These are phyloP conservation scores for Sarcophaga peregrina DNA, from an alignment of 1,140 invertebrate genomes.

Conservation along the genomic window DNA sequence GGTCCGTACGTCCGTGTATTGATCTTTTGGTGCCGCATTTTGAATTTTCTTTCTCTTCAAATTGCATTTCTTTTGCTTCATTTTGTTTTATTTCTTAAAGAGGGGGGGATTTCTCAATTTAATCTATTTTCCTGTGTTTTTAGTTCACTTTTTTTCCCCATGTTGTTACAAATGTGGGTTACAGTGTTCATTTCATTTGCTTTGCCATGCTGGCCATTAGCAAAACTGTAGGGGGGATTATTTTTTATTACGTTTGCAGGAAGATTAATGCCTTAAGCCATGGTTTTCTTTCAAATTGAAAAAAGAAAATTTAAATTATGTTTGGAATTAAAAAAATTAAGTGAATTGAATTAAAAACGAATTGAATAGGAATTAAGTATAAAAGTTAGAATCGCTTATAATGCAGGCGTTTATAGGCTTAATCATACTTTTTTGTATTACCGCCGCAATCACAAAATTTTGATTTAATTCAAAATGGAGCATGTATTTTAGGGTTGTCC, in stretches of 20 bases:
- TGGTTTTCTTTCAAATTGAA: neutral
- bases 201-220: neutral
- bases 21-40: neutral
- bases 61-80: neutral
- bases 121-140: neutral
- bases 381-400: too few species aligned
- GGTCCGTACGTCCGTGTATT: neutral
- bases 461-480: too few species aligned
- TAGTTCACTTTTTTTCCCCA: too few species aligned
- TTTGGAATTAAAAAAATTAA: too few species aligned
- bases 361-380: too few species aligned
- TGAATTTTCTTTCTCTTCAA: neutral
- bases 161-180: neutral
- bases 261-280: neutral
- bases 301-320: too few species aligned
- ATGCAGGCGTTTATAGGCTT: too few species aligned
- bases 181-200: neutral
- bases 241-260: neutral
- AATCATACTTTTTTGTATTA: too few species aligned
- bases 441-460: too few species aligned
- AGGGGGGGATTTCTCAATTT: neutral
- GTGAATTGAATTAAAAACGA: too few species aligned
- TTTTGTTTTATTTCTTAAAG: neutral
- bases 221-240: neutral
- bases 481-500: too few species aligned